Conservation (phyloP, 37 sponge, comb jelly and placozoan species). For the Beroe forskalii region DNA sequence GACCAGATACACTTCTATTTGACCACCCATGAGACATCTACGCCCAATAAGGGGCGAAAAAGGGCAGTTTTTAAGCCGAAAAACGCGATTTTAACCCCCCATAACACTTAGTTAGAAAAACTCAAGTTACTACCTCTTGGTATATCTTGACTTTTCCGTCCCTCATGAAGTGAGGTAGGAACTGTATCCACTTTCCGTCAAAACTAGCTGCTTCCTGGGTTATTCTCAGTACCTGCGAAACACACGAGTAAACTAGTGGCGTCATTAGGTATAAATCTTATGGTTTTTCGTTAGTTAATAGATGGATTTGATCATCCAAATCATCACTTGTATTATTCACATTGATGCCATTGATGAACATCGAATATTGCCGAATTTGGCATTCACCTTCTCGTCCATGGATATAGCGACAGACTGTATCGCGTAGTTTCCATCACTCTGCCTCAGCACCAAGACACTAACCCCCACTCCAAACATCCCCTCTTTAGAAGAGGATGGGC, state of each 20-base stretch:
- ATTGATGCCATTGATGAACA: no score
- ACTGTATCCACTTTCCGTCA: conserved; percentile 30
- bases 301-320: no score
- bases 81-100: no score
- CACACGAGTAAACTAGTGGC: background rate
- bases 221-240: conserved; percentile 43
- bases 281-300: no score
- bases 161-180: background rate
- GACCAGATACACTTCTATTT: no score
- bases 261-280: no score
- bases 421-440: background rate
- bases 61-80: no score
- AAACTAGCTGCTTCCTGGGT: conserved; percentile 48
- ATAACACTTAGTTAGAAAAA: no score
- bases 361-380: no score
- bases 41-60: no score
- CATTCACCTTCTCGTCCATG: background rate
- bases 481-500: background rate
- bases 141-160: conserved; percentile 41
- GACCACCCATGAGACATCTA: no score
- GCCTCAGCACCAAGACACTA: conserved; percentile 2
- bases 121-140: conserved; percentile 47
- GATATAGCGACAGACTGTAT: conserved; percentile 13
- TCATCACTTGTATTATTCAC: no score
- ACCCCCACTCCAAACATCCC: conserved; percentile 42